These are phyloP conservation scores for Drosophila bipectinata DNA, from an alignment of 1,140 invertebrate species.

Conservation along the genomic window DNA sequence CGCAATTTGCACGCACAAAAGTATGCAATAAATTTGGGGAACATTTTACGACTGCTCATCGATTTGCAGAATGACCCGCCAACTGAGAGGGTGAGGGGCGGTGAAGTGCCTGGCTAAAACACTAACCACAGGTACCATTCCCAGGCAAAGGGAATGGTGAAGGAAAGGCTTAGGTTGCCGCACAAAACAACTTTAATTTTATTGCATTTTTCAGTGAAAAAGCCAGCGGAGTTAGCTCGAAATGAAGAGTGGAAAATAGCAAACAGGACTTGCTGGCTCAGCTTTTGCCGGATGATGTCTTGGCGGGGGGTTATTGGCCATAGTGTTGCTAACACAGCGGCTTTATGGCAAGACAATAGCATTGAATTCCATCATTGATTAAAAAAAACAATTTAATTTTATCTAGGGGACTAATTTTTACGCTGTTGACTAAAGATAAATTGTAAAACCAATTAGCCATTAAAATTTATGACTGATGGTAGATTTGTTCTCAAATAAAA, in stretches of 20 bases:
- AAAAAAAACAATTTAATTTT: background rate
- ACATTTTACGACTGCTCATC: constrained; percentile 70
- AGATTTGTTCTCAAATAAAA: background rate
- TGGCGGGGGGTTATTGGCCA: constrained; percentile 1
- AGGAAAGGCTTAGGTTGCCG: constrained; percentile 58
- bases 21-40: constrained; percentile 74
- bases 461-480: background rate
- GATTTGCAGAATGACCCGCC: constrained; percentile 48
- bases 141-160: constrained; percentile 8
- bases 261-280: constrained; percentile 38
- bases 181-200: constrained; percentile 64
- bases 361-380: background rate
- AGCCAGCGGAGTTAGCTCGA: constrained; percentile 21
- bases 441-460: background rate
- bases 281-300: constrained; percentile 18
- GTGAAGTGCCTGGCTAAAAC: constrained; percentile 2
- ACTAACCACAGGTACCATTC: constrained; percentile 62
- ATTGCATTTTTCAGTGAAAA: constrained; percentile 56
- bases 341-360: background rate
- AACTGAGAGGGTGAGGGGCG: too few relatives aligned
- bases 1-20: constrained; percentile 47
- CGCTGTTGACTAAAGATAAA: background rate
- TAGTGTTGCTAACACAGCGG: background rate
- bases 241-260: constrained; percentile 23
- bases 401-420: background rate